Percentiles rank a stretch among this genome's conserved stretches.
Evolutionary conservation across 2,888 invertebrate genomes (phyloP).

Genomic region (Drosophila tanythrix): DNA sequence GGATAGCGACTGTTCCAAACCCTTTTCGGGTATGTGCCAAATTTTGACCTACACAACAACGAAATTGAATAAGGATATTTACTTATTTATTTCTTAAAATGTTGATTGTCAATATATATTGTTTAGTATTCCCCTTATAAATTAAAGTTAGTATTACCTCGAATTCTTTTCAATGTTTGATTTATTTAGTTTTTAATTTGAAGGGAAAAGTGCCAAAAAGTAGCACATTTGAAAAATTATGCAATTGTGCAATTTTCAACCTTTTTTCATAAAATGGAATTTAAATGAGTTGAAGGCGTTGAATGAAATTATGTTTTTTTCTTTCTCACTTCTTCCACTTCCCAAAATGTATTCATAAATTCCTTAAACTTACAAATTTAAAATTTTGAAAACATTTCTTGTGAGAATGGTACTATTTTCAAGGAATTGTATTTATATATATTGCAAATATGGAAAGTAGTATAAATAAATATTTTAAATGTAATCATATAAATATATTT

Average conservation of each 20-base stretch:
- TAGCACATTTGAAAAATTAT: not conserved
- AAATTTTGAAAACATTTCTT: not conserved
- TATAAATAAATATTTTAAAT: not conserved
- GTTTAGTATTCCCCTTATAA: not conserved
- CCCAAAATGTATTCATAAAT: not conserved
- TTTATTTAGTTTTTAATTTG: not conserved
- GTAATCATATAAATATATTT: not conserved
- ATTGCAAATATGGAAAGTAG: not conserved
- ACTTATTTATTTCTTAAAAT: not conserved
- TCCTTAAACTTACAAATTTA: not conserved
- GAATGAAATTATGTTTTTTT: not conserved
- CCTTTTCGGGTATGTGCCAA: constrained; percentile 94
- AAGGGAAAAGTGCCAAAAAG: not conserved
- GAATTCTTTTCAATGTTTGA: not conserved
- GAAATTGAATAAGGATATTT: not conserved
- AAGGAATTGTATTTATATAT: not conserved
- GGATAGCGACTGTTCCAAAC: constrained; percentile 90
- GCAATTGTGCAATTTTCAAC: not conserved
- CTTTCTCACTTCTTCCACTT: not conserved
- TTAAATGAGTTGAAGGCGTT: not conserved
- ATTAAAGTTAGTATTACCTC: not conserved
- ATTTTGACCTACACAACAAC: constrained; percentile 89
- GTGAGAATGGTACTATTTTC: not conserved
- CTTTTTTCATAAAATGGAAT: not conserved
- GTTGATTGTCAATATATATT: not conserved